Base-by-base conservation (phyloP, 2,797 vertebrate genomes). In the Streptopelia turtur region DNA sequence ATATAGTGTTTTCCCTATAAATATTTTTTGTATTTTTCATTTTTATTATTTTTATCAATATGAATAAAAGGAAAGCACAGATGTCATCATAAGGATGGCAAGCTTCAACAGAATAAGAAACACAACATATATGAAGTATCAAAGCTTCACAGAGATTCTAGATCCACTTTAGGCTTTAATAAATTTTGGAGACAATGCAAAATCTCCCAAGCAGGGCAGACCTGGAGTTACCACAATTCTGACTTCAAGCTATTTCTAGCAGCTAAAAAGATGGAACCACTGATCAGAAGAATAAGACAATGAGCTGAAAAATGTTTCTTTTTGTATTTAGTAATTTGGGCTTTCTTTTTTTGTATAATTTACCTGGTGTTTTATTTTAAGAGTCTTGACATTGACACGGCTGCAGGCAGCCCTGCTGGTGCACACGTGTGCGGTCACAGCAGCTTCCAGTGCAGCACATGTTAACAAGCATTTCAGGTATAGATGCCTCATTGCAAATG, bases 371-470 rank as follows among this genome's bases (percentile, higher is more conserved):
- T 52, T 52, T 71, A 11, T 37, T 90, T 57, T 64, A 82, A 64
- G 37, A 5, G 17, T 76, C 52, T 81, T 52, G 14, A 57, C 21
- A 45, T 10, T 39, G 28, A 31, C 25, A 47, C 39, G 25, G n/a
- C 16, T 91, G 56, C 16, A 45, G 50, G 30, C 27, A 43, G 8
- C 9, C 41, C 28, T 22, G n/a, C 5, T 5, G 5, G 28, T 24
- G 30, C 5, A 39, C 30, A 22, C 30, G 23, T 25, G 5, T 59
- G 18, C 24, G 15, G 28, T 50, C 83, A 28, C 18, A 83, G 22
- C 33, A 63, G 3, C 6, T 64, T 50, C 31, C 35, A 39, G 47
- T 1, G 2, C n/a, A 64, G 10, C 2, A 1, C 33, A n/a, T 61
- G 37, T 78, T 74, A 82, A 74, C 2, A 14, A 16, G 15, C 7